Evolutionary conservation across 2,888 invertebrate genomes (phyloP), one percentile per base, ranked within the genome.

Genomic region (Hololepta plana): DNA sequence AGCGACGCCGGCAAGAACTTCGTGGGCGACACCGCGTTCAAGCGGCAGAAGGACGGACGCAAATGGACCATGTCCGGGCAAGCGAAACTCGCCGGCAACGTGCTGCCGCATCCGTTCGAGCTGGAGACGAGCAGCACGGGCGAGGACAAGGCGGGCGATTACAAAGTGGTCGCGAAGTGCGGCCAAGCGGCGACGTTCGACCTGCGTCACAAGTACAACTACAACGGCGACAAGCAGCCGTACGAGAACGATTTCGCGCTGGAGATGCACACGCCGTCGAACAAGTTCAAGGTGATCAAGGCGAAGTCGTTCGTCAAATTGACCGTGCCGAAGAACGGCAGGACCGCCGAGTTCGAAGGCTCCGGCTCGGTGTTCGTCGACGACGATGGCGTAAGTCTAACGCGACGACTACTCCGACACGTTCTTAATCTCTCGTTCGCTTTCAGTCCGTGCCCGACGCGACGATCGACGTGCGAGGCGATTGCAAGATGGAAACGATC

Each of bases 201-300:
- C 12, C 45, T 45, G n/a, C n/a, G n/a, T n/a, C n/a, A n/a, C n/a
- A n/a, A n/a, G n/a, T n/a, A n/a, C n/a, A n/a, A n/a, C n/a, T n/a
- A n/a, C n/a, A n/a, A n/a, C n/a, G n/a, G n/a, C n/a, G n/a, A n/a
- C n/a, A n/a, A n/a, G n/a, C n/a, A n/a, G n/a, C n/a, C n/a, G n/a
- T n/a, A n/a, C n/a, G n/a, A n/a, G n/a, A 56, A 62, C n/a, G 63
- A 67, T 14, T 32, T 54, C 19, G 47, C 53, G 1, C 11, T 65
- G 0, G 55, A 59, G 3, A 5, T 72, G 0, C 55, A 60, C 11
- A 44, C 70, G 12, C 70, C 72, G 0, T 57, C 61, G n/a, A n/a
- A n/a, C 2, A 60, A 60, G 19, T 51, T 71, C 1, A 69, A 65
- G 28, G 61, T 63, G 34, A 39, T 72, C 23, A 67, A 65, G 38